Conservation (phyloP, 1,140 invertebrate genomes). For the Solenopsis fugax region DNA sequence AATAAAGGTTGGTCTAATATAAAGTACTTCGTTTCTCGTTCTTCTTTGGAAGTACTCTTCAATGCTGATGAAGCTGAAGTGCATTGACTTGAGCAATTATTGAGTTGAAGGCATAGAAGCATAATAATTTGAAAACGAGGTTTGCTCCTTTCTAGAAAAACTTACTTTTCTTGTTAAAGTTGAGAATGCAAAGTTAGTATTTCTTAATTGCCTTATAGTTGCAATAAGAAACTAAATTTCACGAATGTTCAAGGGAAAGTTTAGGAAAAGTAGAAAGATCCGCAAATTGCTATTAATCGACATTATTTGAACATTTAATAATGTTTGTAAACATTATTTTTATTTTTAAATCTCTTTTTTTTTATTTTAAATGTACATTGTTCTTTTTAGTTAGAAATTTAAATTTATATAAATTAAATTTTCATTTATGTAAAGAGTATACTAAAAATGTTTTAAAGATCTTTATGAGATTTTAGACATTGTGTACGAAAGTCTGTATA, state of each 20-base stretch:
- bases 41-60: not conserved
- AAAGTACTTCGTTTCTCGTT: slow-evolving; percentile 16
- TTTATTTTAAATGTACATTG: not conserved
- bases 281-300: not conserved
- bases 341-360: not conserved
- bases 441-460: not conserved
- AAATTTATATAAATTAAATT: not conserved
- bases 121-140: slow-evolving; percentile 22
- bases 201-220: slow-evolving; percentile 17
- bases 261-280: not conserved
- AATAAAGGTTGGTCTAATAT: not conserved
- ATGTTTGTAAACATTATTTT: not conserved
- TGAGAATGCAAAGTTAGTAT: slow-evolving; percentile 7
- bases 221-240: slow-evolving; percentile 13
- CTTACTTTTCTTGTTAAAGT: not conserved
- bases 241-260: not conserved
- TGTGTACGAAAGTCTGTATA: not conserved
- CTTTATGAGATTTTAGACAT: not conserved
- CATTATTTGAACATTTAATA: not conserved
- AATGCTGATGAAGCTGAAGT: slow-evolving; percentile 16
- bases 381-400: not conserved
- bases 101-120: not conserved
- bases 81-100: slow-evolving; percentile 31
- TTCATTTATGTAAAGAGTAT: not conserved
- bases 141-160: slow-evolving; percentile 23